phyloP scores from a whole-genome alignment of 2,888 invertebrate species.

The Amaurobius ferox region DNA sequence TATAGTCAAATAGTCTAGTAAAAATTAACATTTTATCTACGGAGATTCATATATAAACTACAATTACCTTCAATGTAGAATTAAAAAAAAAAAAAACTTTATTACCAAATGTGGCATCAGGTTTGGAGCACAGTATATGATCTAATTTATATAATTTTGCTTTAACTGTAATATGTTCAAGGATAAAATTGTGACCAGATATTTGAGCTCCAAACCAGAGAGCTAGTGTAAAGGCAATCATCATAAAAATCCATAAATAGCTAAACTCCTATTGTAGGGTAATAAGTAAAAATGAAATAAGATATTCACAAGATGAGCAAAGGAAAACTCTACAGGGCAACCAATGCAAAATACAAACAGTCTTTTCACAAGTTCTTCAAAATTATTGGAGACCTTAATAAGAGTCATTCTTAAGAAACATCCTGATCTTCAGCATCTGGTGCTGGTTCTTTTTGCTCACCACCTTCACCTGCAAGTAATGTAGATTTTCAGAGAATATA shows the following conservation, averaged over 20 bases:
- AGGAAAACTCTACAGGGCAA: conserved; percentile 72
- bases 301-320: conserved; percentile 72
- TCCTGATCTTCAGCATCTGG: conserved; percentile 96
- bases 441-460: conserved; percentile 92
- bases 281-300: conserved; percentile 57
- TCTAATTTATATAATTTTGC: not conserved
- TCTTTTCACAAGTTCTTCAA: conserved; percentile 66
- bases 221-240: conserved; percentile 37
- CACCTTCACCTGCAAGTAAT: conserved; percentile 85
- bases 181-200: not conserved
- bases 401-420: conserved; percentile 86
- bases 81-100: conserved; percentile 13
- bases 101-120: conserved; percentile 19
- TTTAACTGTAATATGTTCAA: not conserved
- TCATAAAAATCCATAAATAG: conserved; percentile 58
- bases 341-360: conserved; percentile 71
- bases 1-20: conserved; percentile 40
- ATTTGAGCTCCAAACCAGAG: conserved; percentile 61
- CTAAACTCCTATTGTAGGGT: conserved; percentile 60
- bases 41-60: conserved; percentile 67
- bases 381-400: conserved; percentile 67
- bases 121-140: conserved; percentile 49
- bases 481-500: no score
- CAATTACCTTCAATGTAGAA: conserved; percentile 43
- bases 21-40: conserved; percentile 58